A percentile compares a stretch with the other conserved stretches of the same genome.
Conservation (phyloP, 2,113 vertebrate genomes). For the Tiliqua scincoides region DNA sequence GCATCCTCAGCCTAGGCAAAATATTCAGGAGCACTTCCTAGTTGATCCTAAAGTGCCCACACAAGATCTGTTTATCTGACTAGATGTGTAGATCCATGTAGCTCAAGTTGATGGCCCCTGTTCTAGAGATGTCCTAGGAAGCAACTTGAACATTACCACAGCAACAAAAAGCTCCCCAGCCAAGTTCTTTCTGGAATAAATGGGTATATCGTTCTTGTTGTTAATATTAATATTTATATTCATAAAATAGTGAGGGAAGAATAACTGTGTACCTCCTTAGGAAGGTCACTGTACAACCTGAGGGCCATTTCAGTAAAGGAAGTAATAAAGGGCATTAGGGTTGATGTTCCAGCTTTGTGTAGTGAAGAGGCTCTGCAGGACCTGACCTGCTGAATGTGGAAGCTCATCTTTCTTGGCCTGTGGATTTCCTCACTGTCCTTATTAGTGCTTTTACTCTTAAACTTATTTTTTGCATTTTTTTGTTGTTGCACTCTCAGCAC, state of each 20-base stretch:
- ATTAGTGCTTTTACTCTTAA: too few relatives aligned
- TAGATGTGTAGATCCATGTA: neutral
- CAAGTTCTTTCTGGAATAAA: neutral
- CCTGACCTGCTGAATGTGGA: too few relatives aligned
- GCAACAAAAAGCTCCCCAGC: neutral
- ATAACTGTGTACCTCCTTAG: neutral
- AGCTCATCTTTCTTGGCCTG: too few relatives aligned
- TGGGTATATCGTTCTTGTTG: neutral
- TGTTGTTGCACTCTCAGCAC: too few relatives aligned
- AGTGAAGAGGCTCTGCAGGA: too few relatives aligned
- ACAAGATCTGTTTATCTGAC: neutral
- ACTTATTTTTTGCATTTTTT: too few relatives aligned
- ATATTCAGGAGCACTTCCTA: too few relatives aligned
- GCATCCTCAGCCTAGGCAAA: too few relatives aligned
- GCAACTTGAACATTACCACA: neutral
- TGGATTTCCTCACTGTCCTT: too few relatives aligned
- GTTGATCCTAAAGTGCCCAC: neutral
- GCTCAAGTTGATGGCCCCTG: neutral
- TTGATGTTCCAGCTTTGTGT: too few relatives aligned
- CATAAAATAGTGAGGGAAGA: neutral
- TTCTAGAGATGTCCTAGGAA: neutral
- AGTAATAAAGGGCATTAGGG: too few relatives aligned
- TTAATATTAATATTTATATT: too few relatives aligned
- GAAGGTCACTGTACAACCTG: neutral
- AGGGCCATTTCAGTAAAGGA: neutral